A percentile compares a stretch with the other conserved stretches of the same genome.
Conservation (phyloP, 2,113 vertebrate genomes). For the Ascaphus truei region DNA sequence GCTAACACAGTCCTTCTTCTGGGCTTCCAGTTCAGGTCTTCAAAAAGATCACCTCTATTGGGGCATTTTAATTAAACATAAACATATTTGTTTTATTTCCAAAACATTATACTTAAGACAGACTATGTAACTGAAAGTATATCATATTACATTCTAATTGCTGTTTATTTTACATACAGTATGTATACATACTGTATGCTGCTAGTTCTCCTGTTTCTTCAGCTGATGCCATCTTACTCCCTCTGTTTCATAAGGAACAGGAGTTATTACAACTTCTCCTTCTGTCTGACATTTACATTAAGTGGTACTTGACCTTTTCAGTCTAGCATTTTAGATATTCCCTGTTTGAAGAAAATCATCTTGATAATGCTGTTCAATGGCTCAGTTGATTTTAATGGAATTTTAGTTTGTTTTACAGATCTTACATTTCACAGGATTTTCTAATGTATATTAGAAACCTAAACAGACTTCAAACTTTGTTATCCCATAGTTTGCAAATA, state of each 20-base stretch:
- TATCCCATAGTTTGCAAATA: too few relatives aligned
- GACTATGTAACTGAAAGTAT: neutral
- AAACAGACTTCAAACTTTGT: too few relatives aligned
- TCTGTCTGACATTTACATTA: slow-evolving; percentile 38
- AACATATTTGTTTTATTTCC: neutral
- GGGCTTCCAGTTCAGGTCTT: too few relatives aligned
- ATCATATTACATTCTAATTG: neutral
- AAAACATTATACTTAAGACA: neutral
- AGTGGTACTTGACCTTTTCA: slow-evolving; percentile 38
- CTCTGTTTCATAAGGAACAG: slow-evolving; percentile 12
- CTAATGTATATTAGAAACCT: neutral
- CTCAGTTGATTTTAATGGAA: slow-evolving; percentile 35
- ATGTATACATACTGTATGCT: neutral
- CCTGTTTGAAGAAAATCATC: slow-evolving; percentile 32
- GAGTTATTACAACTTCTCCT: slow-evolving; percentile 34
- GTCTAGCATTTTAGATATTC: slow-evolving; percentile 37
- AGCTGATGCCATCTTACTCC: neutral
- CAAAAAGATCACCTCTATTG: too few relatives aligned
- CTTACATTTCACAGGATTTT: neutral
- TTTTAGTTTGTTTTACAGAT: slow-evolving; percentile 26
- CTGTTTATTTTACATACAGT: neutral
- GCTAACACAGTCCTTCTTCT: too few relatives aligned
- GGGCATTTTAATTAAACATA: too few relatives aligned
- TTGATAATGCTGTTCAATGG: slow-evolving; percentile 36
- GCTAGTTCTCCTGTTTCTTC: neutral